Conservation (phyloP, 2,113 vertebrate genomes). For the Telmatochromis sp. region DNA sequence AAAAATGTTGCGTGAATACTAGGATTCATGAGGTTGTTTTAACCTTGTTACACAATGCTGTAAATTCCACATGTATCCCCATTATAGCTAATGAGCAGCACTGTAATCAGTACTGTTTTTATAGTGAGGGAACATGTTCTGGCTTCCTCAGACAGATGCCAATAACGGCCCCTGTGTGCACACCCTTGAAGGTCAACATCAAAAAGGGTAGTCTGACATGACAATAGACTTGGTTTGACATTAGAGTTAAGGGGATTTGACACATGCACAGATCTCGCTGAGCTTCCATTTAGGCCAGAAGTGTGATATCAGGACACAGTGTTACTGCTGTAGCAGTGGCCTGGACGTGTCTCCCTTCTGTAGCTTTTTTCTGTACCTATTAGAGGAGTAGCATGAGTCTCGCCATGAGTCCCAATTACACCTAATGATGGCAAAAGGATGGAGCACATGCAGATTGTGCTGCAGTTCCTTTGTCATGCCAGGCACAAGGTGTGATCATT, state of each 20-base stretch:
- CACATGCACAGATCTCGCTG: conserved; percentile 1
- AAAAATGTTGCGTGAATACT: conserved; percentile 8
- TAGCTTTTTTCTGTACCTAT: conserved; percentile 28
- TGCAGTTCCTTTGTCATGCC: conserved; percentile 63
- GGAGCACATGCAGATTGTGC: conserved; percentile 67
- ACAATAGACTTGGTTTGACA: not conserved
- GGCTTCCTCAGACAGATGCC: conserved; percentile 38
- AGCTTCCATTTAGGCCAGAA: conserved; percentile 11
- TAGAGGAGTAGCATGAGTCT: conserved; percentile 36
- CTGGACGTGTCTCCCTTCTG: conserved; percentile 25
- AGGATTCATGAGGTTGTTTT: conserved; percentile 48
- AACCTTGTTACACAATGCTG: conserved; percentile 50
- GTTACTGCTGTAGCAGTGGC: conserved; percentile 11
- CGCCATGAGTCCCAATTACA: conserved; percentile 70
- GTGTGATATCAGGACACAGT: conserved; percentile 2
- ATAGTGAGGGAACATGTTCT: not conserved
- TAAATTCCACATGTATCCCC: conserved; percentile 52
- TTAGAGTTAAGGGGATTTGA: not conserved
- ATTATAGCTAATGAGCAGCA: conserved; percentile 63
- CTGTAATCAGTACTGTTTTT: conserved; percentile 38
- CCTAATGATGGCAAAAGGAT: conserved; percentile 70
- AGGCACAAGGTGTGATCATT: conserved; percentile 61
- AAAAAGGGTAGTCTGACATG: conserved; percentile 21
- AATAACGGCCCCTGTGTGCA: conserved; percentile 10
- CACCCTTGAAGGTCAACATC: conserved; percentile 34